These are phyloP conservation scores for Hemiprocne comata DNA, from an alignment of 2,113 vertebrate species.

Conservation along the genomic window DNA sequence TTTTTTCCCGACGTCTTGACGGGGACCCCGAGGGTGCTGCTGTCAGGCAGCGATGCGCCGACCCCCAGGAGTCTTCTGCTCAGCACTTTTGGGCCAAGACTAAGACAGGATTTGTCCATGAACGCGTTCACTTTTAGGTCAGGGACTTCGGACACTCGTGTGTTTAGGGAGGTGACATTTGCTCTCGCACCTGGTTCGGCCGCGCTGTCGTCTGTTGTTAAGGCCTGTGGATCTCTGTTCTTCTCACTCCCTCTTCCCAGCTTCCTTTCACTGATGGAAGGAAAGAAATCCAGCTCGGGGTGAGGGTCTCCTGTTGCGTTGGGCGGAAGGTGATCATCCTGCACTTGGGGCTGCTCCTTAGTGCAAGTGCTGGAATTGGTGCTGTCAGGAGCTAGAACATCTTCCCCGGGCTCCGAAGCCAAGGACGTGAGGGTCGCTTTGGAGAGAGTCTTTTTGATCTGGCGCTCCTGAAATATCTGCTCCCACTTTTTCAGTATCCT, in stretches of 20 bases:
- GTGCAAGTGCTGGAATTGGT: background rate
- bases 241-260: background rate
- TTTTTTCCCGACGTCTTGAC: conserved; percentile 51
- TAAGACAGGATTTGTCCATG: conserved; percentile 55
- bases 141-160: background rate
- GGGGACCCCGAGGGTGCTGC: background rate
- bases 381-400: background rate
- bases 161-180: background rate
- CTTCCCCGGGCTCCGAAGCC: conserved; percentile 63
- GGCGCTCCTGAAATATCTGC: conserved; percentile 92
- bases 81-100: conserved; percentile 16
- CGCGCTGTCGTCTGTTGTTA: background rate
- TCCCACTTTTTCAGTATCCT: conserved; percentile 93
- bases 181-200: background rate
- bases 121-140: background rate
- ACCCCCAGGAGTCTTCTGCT: conserved; percentile 10
- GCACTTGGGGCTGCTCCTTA: conserved; percentile 50
- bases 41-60: conserved; percentile 1
- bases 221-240: conserved; percentile 18
- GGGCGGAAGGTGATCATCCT: background rate
- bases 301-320: background rate
- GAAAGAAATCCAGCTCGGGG: conserved; percentile 49
- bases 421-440: conserved; percentile 87
- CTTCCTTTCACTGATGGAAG: conserved; percentile 57
- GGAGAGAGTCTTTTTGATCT: conserved; percentile 85